Percentiles rank a stretch among this genome's conserved stretches.
Evolutionary conservation across 2,888 invertebrate species (phyloP).

Genomic region (Chrysolina americana): DNA sequence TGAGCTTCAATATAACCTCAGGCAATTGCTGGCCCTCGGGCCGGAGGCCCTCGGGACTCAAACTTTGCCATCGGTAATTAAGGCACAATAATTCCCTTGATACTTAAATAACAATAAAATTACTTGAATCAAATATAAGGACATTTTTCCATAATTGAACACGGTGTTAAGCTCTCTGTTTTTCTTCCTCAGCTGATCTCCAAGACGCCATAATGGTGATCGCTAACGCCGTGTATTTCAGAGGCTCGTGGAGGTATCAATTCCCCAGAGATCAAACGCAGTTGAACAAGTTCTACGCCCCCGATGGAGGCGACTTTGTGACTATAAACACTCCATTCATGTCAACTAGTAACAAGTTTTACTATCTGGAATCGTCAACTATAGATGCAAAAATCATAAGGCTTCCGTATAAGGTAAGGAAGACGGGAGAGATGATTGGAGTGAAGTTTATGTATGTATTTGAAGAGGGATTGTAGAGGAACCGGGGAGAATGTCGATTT

Average conservation of each 20-base stretch:
- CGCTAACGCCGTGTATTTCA: conserved; percentile 85
- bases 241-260: conserved; percentile 82
- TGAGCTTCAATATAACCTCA: too few species aligned
- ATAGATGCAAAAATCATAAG: conserved; percentile 81
- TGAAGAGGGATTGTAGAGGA: not conserved
- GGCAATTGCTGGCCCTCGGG: too few species aligned
- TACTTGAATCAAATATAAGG: not conserved
- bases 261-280: conserved; percentile 77
- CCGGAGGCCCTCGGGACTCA: too few species aligned
- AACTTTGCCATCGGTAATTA: too few species aligned
- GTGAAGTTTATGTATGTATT: not conserved
- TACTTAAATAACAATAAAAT: too few species aligned
- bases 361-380: conserved; percentile 75
- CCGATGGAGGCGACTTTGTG: conserved; percentile 65
- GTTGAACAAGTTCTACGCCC: conserved; percentile 75
- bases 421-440: not conserved
- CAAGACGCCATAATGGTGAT: conserved; percentile 75
- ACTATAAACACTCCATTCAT: conserved; percentile 76
- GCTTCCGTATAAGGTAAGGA: conserved; percentile 78
- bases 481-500: too few species aligned
- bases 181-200: conserved; percentile 72
- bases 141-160: not conserved
- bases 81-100: too few species aligned
- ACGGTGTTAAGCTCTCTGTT: not conserved
- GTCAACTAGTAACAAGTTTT: conserved; percentile 72